These are phyloP conservation scores for Lithophane ornitopus DNA, from an alignment of 2,888 invertebrate species.

Conservation along the genomic window DNA sequence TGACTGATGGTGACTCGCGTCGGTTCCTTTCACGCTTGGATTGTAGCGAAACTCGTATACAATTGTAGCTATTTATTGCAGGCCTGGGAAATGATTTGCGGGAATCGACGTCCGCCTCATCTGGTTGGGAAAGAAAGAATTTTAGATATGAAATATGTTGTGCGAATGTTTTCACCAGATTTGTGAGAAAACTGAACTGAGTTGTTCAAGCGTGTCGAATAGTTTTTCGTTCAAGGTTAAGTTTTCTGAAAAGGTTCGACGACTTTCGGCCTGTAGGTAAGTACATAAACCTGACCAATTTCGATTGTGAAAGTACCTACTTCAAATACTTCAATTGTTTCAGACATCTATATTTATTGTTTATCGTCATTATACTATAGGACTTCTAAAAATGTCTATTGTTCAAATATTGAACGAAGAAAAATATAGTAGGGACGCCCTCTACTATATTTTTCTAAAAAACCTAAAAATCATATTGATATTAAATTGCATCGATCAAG, in stretches of 20 bases:
- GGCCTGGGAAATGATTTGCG: conserved; percentile 63
- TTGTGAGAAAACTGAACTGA: conserved; percentile 28
- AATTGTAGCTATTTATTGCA: conserved; percentile 67
- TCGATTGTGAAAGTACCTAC: neutral
- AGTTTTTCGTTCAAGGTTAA: conserved; percentile 28
- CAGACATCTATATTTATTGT: neutral
- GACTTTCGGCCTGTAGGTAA: neutral
- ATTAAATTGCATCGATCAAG: neutral
- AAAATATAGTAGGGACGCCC: neutral
- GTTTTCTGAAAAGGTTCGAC: neutral
- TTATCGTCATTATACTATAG: neutral
- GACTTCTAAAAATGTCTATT: neutral
- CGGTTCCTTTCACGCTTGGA: conserved; percentile 73
- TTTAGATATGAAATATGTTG: conserved; percentile 54
- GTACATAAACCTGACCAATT: neutral
- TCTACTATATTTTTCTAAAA: neutral
- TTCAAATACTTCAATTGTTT: neutral
- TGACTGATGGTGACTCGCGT: conserved; percentile 81
- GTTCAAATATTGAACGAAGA: too few relatives aligned
- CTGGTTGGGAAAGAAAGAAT: conserved; percentile 45
- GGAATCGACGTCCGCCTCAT: conserved; percentile 61
- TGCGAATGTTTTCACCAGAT: conserved; percentile 36
- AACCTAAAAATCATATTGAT: neutral
- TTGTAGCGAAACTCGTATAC: conserved; percentile 66
- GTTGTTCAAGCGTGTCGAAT: conserved; percentile 16